These are phyloP conservation scores for Antheraea assamensis DNA, from an alignment of 2,888 invertebrate species.

Conservation along the genomic window DNA sequence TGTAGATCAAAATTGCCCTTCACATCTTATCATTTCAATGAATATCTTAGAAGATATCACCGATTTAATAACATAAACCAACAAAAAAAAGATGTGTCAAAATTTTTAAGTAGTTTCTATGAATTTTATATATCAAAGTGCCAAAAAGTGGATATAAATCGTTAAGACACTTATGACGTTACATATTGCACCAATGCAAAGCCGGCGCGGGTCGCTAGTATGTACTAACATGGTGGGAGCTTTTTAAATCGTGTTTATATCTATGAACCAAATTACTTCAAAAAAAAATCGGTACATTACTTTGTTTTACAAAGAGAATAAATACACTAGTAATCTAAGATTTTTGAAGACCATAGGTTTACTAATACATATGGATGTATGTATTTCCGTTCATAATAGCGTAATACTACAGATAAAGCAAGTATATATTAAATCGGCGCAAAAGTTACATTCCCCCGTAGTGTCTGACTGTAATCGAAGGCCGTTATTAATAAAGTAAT, in stretches of 20 bases:
- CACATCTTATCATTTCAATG: too few relatives aligned
- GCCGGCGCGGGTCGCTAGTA: too few relatives aligned
- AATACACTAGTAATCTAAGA: not conserved
- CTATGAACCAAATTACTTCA: not conserved
- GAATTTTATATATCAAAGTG: too few relatives aligned
- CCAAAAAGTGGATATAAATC: too few relatives aligned
- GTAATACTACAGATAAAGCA: slow-evolving; percentile 5
- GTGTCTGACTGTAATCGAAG: slow-evolving; percentile 5
- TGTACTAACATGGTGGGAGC: not conserved
- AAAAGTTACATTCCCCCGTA: slow-evolving; percentile 1
- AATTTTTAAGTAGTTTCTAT: too few relatives aligned
- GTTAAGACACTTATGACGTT: too few relatives aligned
- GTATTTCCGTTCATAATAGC: not conserved
- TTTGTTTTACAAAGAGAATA: not conserved
- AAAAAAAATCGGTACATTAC: not conserved
- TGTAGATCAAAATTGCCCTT: too few relatives aligned
- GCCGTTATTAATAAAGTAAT: slow-evolving; percentile 4
- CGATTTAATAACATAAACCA: too few relatives aligned
- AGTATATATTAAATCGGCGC: not conserved
- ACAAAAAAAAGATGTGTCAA: too few relatives aligned
- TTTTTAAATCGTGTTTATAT: not conserved
- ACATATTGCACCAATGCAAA: too few relatives aligned
- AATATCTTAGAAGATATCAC: too few relatives aligned
- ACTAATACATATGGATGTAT: not conserved
- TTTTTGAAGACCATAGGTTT: not conserved